These are phyloP conservation scores for Diprion similis DNA, from an alignment of 1,140 invertebrate genomes.

Conservation along the genomic window DNA sequence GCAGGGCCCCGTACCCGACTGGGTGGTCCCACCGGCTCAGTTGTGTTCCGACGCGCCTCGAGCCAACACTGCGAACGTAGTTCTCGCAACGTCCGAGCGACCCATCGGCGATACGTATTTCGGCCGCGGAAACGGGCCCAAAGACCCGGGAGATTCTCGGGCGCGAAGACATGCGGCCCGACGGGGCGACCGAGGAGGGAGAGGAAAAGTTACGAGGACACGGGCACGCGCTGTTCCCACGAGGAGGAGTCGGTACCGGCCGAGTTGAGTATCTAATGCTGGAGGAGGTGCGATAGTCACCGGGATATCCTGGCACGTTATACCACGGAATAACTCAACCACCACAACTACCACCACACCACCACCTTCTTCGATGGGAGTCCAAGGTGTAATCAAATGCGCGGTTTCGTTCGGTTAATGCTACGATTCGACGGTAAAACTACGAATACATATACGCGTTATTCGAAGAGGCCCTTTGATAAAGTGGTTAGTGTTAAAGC, in stretches of 20 bases:
- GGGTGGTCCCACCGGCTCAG: constrained; percentile 63
- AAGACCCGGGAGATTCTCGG: constrained; percentile 27
- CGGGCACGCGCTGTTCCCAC: not conserved
- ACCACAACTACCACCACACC: not conserved
- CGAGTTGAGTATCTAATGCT: no score
- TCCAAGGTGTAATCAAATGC: constrained; percentile 48
- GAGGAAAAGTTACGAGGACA: not conserved
- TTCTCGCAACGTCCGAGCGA: not conserved
- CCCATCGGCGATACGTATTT: constrained; percentile 1
- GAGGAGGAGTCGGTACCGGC: not conserved
- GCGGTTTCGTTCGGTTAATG: constrained; percentile 44
- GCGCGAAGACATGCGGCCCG: constrained; percentile 24
- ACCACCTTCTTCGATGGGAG: not conserved
- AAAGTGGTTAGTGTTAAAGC: constrained; percentile 59
- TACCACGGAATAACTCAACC: not conserved
- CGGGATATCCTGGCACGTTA: no score
- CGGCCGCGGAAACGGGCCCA: constrained; percentile 8
- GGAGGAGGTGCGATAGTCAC: no score
- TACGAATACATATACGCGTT: no score
- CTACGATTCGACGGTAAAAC: no score
- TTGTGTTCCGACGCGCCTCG: constrained; percentile 61
- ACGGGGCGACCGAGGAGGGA: not conserved
- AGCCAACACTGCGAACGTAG: constrained; percentile 55
- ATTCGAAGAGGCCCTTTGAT: constrained; percentile 53
- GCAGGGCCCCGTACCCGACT: constrained; percentile 57